Evolutionary conservation across 2,888 invertebrate species (phyloP).

Genomic region (Rotaria sp.): DNA sequence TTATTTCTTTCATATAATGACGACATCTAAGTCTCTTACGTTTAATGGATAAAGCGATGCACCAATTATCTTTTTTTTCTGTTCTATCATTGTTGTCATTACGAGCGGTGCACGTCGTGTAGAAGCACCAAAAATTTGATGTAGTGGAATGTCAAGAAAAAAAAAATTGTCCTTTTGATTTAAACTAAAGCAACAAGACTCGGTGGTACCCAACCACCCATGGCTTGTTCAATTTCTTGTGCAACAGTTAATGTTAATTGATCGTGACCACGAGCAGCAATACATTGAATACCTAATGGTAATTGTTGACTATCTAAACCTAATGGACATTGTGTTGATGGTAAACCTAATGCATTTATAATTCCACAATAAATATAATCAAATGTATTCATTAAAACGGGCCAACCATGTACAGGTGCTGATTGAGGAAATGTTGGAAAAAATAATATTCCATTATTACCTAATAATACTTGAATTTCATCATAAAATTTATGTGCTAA

Average conservation of each 20-base stretch:
- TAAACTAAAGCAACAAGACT: neutral
- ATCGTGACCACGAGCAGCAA: constrained; percentile 71
- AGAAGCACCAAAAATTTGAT: too few species aligned
- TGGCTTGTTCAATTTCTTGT: constrained; percentile 67
- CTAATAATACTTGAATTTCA: constrained; percentile 64
- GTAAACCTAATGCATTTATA: constrained; percentile 77
- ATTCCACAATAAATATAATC: constrained; percentile 80
- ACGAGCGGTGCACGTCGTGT: too few species aligned
- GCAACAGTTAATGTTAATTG: constrained; percentile 73
- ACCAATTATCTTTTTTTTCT: too few species aligned
- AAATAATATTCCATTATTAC: constrained; percentile 72
- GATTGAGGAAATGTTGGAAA: constrained; percentile 81
- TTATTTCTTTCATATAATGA: too few species aligned
- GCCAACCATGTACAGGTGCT: constrained; percentile 80
- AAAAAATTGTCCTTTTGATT: too few species aligned
- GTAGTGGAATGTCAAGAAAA: too few species aligned
- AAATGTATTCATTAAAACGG: constrained; percentile 66
- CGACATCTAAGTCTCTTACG: too few species aligned
- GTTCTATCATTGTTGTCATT: too few species aligned
- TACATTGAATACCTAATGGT: constrained; percentile 71
- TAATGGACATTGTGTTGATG: constrained; percentile 75
- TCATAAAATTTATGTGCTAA: constrained; percentile 52
- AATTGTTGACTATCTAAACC: constrained; percentile 68
- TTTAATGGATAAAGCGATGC: too few species aligned
- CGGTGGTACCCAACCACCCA: constrained; percentile 69